phyloP scores from a whole-genome alignment of 2,888 invertebrate species.

The Unio pictorum region DNA sequence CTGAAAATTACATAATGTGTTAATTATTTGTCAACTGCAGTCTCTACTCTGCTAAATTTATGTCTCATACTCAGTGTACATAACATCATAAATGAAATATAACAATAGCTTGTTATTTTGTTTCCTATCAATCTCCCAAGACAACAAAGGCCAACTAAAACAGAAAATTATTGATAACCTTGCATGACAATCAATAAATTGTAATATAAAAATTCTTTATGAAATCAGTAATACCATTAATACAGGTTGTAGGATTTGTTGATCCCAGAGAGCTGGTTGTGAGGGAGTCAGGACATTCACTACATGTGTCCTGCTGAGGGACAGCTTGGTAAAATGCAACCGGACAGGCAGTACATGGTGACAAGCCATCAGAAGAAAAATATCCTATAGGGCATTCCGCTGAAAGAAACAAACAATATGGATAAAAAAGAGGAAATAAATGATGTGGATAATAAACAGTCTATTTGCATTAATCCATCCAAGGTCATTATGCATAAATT shows the following conservation, averaged over 20 bases:
- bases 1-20: too few relatives aligned
- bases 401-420: conserved; percentile 14
- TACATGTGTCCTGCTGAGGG: conserved; percentile 30
- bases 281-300: conserved; percentile 25
- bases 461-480: conserved; percentile 41
- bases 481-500: conserved; percentile 2
- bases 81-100: too few relatives aligned
- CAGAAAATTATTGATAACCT: too few relatives aligned
- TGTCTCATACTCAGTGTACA: too few relatives aligned
- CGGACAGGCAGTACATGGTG: conserved; percentile 46
- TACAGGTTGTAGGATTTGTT: conserved; percentile 30
- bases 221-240: background rate
- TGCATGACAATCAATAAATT: too few relatives aligned
- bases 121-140: too few relatives aligned
- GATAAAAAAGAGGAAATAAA: conserved; percentile 5
- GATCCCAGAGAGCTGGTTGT: conserved; percentile 26
- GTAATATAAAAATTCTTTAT: too few relatives aligned
- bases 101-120: too few relatives aligned
- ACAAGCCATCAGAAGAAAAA: conserved; percentile 46
- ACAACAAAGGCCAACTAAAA: too few relatives aligned
- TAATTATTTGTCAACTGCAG: too few relatives aligned
- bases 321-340: conserved; percentile 37
- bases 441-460: background rate
- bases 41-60: too few relatives aligned
- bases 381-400: conserved; percentile 37